Base-by-base conservation (phyloP, 2,888 invertebrate genomes). In the Zeuzera pyrina region DNA sequence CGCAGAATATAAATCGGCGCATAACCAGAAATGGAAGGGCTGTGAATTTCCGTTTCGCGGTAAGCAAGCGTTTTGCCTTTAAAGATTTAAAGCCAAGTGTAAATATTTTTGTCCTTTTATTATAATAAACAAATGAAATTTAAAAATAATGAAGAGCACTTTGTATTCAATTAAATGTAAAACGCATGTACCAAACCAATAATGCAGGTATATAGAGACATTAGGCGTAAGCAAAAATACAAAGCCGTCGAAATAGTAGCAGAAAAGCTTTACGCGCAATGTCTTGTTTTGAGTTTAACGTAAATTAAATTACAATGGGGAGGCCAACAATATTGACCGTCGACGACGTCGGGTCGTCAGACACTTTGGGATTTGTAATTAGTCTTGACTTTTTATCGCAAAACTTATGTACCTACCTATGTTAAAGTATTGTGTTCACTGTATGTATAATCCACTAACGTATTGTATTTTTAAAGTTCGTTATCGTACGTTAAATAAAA, bases 1-100 rank as follows among this genome's bases (percentile, higher is more conserved):
- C 73, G 70, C 76, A 71, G 81, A 83, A 83, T 81, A 83, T 83
- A 83, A 81, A 83, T 83, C 78, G 79, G 66, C 78, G 72, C 72
- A 83, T 83, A 83, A 79, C 78, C 72, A 76, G 77, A 72, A 76
- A 74, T 74, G 69, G 73, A 74, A 78, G 72, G 71, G 68, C 72
- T 72, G 71, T 67, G 74, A 77, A 78, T 77, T 71, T 71, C 76
- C 69, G 70, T 58, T 67, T 63, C 60, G 74, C 55, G 74, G 77
- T 69, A 62, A 64, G 63, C 65, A 52, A 50, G 59, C 56, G 51
- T 45, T 49, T 49, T 51, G 52, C 49, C 45, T 51, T 55, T 25
- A 25, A 25, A 25, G 8, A 25, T 11, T 12, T 25, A 6, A 12
- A 12, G 12, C n/a, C n/a, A n/a, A n/a, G n/a, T n/a, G n/a, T n/a